These are phyloP conservation scores for Calameuta pallipes DNA, from an alignment of 2,888 invertebrate genomes.

Conservation along the genomic window DNA sequence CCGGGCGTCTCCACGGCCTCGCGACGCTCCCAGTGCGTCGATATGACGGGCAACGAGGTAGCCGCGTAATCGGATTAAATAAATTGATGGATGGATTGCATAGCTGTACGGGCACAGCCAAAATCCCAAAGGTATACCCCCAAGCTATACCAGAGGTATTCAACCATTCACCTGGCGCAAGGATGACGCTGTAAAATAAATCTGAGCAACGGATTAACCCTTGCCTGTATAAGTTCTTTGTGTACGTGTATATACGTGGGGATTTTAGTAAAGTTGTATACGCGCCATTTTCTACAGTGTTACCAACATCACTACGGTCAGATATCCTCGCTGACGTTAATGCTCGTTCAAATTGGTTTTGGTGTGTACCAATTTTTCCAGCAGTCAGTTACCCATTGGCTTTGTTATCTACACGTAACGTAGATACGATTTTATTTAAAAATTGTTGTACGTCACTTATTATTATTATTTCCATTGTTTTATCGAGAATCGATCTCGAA, in stretches of 20 bases:
- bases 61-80: constrained; percentile 56
- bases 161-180: constrained; percentile 10
- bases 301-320: background rate
- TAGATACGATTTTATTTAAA: background rate
- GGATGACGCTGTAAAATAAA: constrained; percentile 56
- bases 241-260: background rate
- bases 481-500: no score
- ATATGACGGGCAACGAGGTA: constrained; percentile 50
- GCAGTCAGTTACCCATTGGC: background rate
- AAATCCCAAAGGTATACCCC: constrained; percentile 42
- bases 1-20: background rate
- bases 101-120: constrained; percentile 33
- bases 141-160: background rate
- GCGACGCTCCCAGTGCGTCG: background rate
- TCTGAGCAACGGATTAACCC: constrained; percentile 47
- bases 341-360: constrained; percentile 40
- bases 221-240: constrained; percentile 6
- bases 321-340: constrained; percentile 39
- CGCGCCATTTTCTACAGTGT: background rate
- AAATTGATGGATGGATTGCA: constrained; percentile 56
- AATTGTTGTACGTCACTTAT: no score
- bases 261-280: background rate
- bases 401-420: background rate
- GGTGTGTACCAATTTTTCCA: background rate
- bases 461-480: no score